A percentile compares a stretch with the other conserved stretches of the same genome.
phyloP scores from a whole-genome alignment of 2,113 vertebrate genomes.

The Carassius auratus region DNA sequence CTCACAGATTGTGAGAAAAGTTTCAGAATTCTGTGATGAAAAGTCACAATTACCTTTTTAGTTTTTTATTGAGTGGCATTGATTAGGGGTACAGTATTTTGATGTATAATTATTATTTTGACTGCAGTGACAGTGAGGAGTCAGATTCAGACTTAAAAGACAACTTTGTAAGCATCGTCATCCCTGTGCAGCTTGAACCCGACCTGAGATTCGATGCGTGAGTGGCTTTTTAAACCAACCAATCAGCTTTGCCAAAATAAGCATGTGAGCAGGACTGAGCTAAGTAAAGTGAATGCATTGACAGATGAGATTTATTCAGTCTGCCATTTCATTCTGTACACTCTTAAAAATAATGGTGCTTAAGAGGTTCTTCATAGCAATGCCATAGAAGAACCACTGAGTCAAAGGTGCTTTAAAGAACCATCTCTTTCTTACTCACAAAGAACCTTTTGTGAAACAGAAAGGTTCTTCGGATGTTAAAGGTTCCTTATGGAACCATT shows the following conservation, averaged over 20 bases:
- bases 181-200: conserved; percentile 87
- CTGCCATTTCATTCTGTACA: not conserved
- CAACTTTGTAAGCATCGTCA: conserved; percentile 80
- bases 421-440: no score
- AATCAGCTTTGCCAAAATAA: not conserved
- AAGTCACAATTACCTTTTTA: not conserved
- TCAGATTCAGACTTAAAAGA: conserved; percentile 75
- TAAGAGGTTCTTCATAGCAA: no score
- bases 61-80: not conserved
- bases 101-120: not conserved
- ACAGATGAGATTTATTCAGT: not conserved
- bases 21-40: not conserved
- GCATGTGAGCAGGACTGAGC: not conserved
- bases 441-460: no score
- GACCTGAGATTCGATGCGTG: conserved; percentile 87
- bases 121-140: conserved; percentile 91
- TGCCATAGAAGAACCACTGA: no score
- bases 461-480: no score
- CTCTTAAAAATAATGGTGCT: no score
- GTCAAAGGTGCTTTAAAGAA: no score
- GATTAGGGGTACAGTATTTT: not conserved
- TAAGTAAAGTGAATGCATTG: not conserved
- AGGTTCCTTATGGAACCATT: no score
- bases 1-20: no score
- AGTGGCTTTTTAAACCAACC: conserved; percentile 49